Evolutionary conservation across 2,113 vertebrate species (phyloP).

Genomic region (Lepisosteus osseus): DNA sequence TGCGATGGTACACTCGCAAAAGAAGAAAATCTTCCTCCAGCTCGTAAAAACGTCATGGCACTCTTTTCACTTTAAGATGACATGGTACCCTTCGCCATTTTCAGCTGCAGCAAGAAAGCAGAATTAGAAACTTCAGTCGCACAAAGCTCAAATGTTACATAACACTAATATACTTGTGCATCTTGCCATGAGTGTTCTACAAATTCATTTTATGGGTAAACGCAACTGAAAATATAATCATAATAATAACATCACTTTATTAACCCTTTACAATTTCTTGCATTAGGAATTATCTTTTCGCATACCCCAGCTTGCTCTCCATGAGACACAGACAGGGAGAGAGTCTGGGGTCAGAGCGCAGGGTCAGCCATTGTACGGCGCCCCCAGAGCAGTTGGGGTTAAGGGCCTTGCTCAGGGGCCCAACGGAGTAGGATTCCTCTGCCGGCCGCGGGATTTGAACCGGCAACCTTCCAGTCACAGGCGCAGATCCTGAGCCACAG

Average conservation of each 20-base stretch:
- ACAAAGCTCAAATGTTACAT: not conserved
- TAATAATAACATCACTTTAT: too few relatives aligned
- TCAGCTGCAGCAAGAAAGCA: conserved; percentile 69
- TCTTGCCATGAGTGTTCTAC: too few relatives aligned
- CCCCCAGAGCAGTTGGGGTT: too few relatives aligned
- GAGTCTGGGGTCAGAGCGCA: too few relatives aligned
- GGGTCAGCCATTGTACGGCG: too few relatives aligned
- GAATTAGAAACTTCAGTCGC: not conserved
- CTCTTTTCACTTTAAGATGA: conserved; percentile 86
- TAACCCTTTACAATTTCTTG: too few relatives aligned
- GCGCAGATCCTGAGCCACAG: too few relatives aligned
- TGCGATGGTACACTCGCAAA: conserved; percentile 30
- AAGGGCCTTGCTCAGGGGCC: too few relatives aligned
- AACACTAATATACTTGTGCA: not conserved
- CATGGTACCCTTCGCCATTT: conserved; percentile 86
- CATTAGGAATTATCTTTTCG: not conserved
- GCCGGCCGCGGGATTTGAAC: too few relatives aligned
- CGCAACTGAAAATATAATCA: not conserved
- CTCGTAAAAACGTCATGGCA: conserved; percentile 49
- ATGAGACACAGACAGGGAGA: not conserved
- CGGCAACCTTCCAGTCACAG: too few relatives aligned
- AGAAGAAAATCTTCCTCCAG: conserved; percentile 41
- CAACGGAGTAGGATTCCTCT: too few relatives aligned
- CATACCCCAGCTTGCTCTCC: not conserved
- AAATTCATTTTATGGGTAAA: too few relatives aligned